Base-by-base conservation (phyloP, 2,888 invertebrate species). In the Coleophora deauratella region DNA sequence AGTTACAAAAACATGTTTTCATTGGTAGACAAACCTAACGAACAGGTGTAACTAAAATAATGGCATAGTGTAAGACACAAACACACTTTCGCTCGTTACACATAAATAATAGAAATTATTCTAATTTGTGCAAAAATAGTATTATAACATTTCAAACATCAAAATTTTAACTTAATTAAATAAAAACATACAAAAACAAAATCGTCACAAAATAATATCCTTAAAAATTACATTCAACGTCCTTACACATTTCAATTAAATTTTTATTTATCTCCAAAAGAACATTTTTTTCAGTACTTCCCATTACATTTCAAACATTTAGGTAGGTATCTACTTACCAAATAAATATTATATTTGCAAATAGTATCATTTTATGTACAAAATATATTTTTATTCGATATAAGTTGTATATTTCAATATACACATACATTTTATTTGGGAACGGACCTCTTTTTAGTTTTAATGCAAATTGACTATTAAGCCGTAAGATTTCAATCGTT, bases 371-470 rank as follows among this genome's bases (percentile, higher is more conserved):
- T 57, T 57, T 71, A 70, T 66, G 58, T 66, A 73, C 70, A 73
- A 67, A 70, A 70, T 70, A 68, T 65, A 69, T 55, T 59, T 59
- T 59, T 60, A 59, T 59, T 62, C 10, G 56, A 61, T 55, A 63
- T 59, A 48, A 57, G 62, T 62, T 65, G 42, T 42, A 42, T 42
- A 38, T 28, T 35, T 38, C 11, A 43, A 21, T 37, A 37, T 43
- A 40, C 33, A 28, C 31, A 31, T 36, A 21, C 27, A 14, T 21
- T 31, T 33, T 12, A 15, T 27, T 27, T 10, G 33, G 27, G 44
- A 35, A 38, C 37, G 33, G 36, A 36, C 44, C 41, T 33, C 28
- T 42, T 33, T 3, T 21, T 4, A 21, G 6, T 21, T 4, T 4
- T 21, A 6, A 21, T 21, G 21, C 6, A 21, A 21, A 21, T 21